Conservation (phyloP, 1,140 invertebrate species). For the Drosophila aff. region DNA sequence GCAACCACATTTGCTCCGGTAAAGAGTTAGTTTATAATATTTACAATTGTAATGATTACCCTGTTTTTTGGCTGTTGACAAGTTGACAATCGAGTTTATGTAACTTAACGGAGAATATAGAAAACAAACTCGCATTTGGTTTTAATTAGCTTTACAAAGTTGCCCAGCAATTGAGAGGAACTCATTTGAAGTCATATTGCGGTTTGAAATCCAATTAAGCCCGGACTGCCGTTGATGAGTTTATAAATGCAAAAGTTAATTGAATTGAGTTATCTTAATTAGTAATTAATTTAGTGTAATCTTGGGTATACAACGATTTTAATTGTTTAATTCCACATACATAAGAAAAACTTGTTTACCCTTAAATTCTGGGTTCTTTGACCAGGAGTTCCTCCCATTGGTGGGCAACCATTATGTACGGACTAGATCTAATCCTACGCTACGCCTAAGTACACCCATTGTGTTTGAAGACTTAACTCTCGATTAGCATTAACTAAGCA, state of each 20-base stretch:
- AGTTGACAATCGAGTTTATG: constrained; percentile 12
- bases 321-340: neutral
- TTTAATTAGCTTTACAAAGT: constrained; percentile 29
- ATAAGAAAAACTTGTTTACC: neutral
- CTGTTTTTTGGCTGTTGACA: constrained; percentile 44
- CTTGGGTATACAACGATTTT: too few relatives aligned
- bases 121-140: constrained; percentile 6
- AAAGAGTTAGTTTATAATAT: constrained; percentile 3
- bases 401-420: constrained; percentile 5
- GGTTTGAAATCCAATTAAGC: constrained; percentile 14
- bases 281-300: neutral
- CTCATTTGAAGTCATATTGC: constrained; percentile 5
- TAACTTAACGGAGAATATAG: neutral
- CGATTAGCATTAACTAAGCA: constrained; percentile 71
- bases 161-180: constrained; percentile 25
- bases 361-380: neutral
- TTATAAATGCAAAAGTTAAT: neutral
- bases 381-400: constrained; percentile 25
- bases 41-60: constrained; percentile 28
- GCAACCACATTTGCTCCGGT: constrained; percentile 11
- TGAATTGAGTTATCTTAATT: neutral
- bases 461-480: constrained; percentile 79
- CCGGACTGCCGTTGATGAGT: neutral
- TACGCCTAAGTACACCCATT: constrained; percentile 73
- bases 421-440: constrained; percentile 36